Evolutionary conservation across 2,113 vertebrate species (phyloP), one percentile per base, ranked within the genome.

Genomic region (Manacus vitellinus): DNA sequence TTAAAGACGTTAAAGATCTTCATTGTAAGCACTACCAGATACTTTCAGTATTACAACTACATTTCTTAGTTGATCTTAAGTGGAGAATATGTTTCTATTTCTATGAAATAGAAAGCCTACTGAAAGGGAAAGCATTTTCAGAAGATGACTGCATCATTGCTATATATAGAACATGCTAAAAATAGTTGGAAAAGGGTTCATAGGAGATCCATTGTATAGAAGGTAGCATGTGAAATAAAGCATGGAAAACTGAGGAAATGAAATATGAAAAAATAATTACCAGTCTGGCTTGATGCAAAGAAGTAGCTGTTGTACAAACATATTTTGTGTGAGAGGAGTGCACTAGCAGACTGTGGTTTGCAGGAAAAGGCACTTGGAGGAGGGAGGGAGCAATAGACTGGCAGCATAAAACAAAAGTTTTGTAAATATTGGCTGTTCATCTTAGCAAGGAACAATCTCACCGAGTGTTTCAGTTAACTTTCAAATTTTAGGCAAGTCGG

Each of bases 311-410:
- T 82, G 46, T 72, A 62, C n/a, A 88, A 79, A 95, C n/a, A 30
- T 91, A 79, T 72, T 91, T 93, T 31, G 41, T 76, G 89, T 94
- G 66, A 87, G 93, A 95, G 87, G 79, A 81, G 65, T 31, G 11
- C 25, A 27, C 59, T 47, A 75, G 6, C 2, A 44, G 70, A 52
- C 84, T 82, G 33, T 33, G 21, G 58, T 58, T 89, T 95, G 54
- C 62, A 58, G 66, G 46, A 95, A 94, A 82, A 82, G 73, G 49
- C 73, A 46, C 49, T 71, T 49, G 25, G 39, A 75, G 52, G 51
- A 81, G 43, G 20, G 63, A 89, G 63, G 47, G 23, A 73, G 37
- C 49, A 66, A 12, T 46, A 90, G 72, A 76, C 46, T 90, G 62
- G 22, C 70, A 94, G 31, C 31, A 56, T 44, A 74, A 75, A 91